Evolutionary conservation across 2,797 vertebrate species (phyloP).

Genomic region (Falco concolor): DNA sequence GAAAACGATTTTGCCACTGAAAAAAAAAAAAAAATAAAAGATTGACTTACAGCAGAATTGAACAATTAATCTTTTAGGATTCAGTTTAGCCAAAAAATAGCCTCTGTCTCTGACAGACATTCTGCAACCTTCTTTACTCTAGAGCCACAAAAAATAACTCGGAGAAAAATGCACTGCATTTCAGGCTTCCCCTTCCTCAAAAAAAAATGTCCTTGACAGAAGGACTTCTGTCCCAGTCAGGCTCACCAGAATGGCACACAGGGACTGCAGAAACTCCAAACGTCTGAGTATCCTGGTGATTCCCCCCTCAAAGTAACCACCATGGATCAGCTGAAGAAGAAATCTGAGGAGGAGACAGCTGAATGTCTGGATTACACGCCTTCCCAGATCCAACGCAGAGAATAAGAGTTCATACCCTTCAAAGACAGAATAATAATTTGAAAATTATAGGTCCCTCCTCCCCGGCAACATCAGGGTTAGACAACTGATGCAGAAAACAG

Average conservation of each 20-base stretch:
- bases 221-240: background rate
- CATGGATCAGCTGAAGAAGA: background rate
- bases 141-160: background rate
- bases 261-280: background rate
- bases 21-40: background rate
- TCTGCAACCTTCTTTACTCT: background rate
- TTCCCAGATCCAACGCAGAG: background rate
- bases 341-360: background rate
- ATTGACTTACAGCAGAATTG: background rate
- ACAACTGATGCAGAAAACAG: background rate
- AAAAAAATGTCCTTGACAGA: background rate
- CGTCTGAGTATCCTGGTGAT: background rate
- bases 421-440: background rate
- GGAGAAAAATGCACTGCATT: background rate
- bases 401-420: background rate
- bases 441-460: background rate
- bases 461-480: background rate
- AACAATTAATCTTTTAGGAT: background rate
- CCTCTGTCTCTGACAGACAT: background rate
- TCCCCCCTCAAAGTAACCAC: background rate
- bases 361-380: background rate
- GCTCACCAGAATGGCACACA: background rate
- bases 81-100: background rate
- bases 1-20: background rate
- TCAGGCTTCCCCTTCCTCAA: background rate